Evolutionary conservation across 2,888 invertebrate species (phyloP), one percentile per base, ranked within the genome.

Genomic region (Agrenia bidenticulata): DNA sequence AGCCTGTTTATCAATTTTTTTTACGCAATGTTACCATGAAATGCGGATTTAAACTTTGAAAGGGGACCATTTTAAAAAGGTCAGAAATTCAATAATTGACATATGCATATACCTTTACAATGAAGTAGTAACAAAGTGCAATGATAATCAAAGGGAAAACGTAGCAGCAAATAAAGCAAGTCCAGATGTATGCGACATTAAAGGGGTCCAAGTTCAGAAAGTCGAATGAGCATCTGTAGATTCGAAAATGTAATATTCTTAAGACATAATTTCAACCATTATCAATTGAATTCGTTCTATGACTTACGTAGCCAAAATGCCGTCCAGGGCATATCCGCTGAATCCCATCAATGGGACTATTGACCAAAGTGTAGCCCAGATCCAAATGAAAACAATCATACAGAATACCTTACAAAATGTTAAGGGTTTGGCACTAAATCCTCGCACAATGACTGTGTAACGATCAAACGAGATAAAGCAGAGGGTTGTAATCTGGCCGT

Each of bases 81-180:
- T 27, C 15, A 54, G 39, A n/a, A 15, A 60, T 26, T 60, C 4
- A 58, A 19, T 23, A 1, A 24, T 32, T 24, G 41, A 27, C 17
- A 17, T n/a, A n/a, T n/a, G n/a, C n/a, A n/a, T n/a, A 13, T 63
- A 70, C 79, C 84, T 88, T 87, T 75, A 92, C 88, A 78, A 94
- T 94, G 82, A 89, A 90, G 84, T 86, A 90, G 82, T 94, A 94
- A 68, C 91, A 90, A 80, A 89, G 90, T 80, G 90, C 87, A 79
- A 94, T 94, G 69, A 88, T 83, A 74, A 88, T 81, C 55, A 94
- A 84, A 60, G 92, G 92, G 73, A 84, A 32, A 79, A 87, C 89
- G 81, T 91, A 93, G 51, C 88, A 88, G 79, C 89, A 90, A 67
- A 88, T 79, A n/a, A 88, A 86, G 80, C 92, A 92, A 71, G 87